Evolutionary conservation across 2,113 vertebrate genomes (phyloP).

Genomic region (Labeo catla): DNA sequence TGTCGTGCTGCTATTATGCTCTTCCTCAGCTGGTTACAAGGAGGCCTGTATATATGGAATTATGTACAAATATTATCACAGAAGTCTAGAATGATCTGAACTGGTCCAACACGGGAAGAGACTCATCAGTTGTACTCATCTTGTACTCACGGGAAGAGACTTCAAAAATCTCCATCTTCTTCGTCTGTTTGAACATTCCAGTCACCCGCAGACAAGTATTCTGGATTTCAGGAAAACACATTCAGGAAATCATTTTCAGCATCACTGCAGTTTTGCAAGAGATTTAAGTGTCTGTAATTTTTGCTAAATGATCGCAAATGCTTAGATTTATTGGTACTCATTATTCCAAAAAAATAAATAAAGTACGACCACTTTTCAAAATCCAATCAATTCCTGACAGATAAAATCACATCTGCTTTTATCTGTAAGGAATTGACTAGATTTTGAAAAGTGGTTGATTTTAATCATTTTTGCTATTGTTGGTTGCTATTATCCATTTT

Average conservation of each 20-base stretch:
- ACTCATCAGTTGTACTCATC: too few species aligned
- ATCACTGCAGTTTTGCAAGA: conserved; percentile 1
- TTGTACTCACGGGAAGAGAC: conserved; percentile 6
- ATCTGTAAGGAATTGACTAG: neutral
- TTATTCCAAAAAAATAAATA: neutral
- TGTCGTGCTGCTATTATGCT: conserved; percentile 62
- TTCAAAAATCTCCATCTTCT: neutral
- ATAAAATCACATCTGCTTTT: neutral
- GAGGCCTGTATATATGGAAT: conserved; percentile 51
- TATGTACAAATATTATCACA: conserved; percentile 63
- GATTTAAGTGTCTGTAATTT: neutral
- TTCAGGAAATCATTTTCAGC: conserved; percentile 14
- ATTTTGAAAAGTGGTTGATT: neutral
- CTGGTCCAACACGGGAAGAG: conserved; percentile 37
- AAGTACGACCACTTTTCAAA: neutral
- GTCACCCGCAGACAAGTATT: neutral
- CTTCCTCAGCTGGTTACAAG: conserved; percentile 56
- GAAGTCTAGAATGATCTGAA: conserved; percentile 44
- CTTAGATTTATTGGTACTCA: neutral
- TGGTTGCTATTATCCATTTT: too few species aligned
- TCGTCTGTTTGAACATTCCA: neutral
- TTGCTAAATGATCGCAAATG: neutral
- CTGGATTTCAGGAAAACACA: conserved; percentile 40
- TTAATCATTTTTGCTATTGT: neutral
- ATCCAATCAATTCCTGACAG: neutral